Base-by-base conservation (phyloP, 1,140 invertebrate genomes). In the Aphaenogaster floridana region DNA sequence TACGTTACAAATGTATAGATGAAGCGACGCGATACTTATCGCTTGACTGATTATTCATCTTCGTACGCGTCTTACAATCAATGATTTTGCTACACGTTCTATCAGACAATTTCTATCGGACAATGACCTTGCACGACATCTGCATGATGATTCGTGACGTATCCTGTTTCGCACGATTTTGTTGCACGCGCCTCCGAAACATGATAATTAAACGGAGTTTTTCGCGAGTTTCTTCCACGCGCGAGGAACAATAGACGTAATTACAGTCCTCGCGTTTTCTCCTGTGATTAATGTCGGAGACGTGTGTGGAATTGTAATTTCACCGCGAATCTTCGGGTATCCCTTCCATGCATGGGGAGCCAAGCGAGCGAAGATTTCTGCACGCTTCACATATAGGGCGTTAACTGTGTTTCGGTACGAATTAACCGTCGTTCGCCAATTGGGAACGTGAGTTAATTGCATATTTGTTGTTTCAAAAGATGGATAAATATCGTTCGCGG, bases 381-480 rank as follows among this genome's bases (percentile, higher is more conserved):
- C 91, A 86, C 89, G 88, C 89, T 94, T 93, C 93, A 93, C 94
- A 95, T 95, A 94, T 95, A 93, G 94, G 92, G 93, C 95, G 92
- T 93, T 94, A 93, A 94, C 93, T 91, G 93, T 94, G 90, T 89
- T 92, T 90, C 91, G 92, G 92, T 92, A 93, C 90, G 79, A 89
- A 94, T 92, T 90, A 91, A 88, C 4, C 36, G 13, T n/a, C 7
- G 57, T 48, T 39, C 34, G 42, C 72, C 21, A 8, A 13, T 39
- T 28, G 7, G 13, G 17, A 68, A 86, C 86, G 17, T 48, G 28
- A n/a, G 34, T 77, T 66, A 81, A 86, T 87, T 86, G 84, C 36
- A 15, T 28, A 5, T 81, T 83, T 54, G 52, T 57, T 76, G 13
- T 45, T 66, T 78, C 21, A 52, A 1, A 74, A 36, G 28, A n/a